Evolutionary conservation across 1,140 invertebrate genomes (phyloP), one percentile per base, ranked within the genome.

Genomic region (Agrypnia vestita): DNA sequence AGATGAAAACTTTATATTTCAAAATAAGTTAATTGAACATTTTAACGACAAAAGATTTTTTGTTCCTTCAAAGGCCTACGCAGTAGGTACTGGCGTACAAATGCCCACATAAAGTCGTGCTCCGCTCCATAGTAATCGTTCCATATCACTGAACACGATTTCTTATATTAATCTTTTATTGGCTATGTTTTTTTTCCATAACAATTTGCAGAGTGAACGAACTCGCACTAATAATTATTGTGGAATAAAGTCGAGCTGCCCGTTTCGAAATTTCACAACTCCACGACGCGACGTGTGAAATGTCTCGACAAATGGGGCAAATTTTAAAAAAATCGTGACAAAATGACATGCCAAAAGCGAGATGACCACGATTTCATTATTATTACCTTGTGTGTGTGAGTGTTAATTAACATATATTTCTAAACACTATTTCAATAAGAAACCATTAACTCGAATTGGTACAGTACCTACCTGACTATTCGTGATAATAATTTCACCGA

Each of bases 91-190:
- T 17, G 69, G 25, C 25, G 25, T 35, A 35, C 25, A 6, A 53
- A 55, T 43, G 47, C 21, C 19, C 47, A 73, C 53, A 73, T 73
- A 53, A 73, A 69, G 21, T 73, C 69, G 69, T 73, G 69, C 69
- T 15, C 46, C 9, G 15, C 69, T 73, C 69, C 4, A n/a, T 44
- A 46, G 21, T 35, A 25, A 55, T 25, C 69, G 69, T 73, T 73
- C 69, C 69, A 55, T 73, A 73, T 55, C 47, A 73, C 11, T 55
- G 21, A 17, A 55, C 69, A 73, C 69, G 69, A 73, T 53, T 73
- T 73, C 51, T 73, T 73, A 73, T 73, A 25, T 73, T 53, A 73
- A 43, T n/a, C 69, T 73, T 55, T 73, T 51, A 73, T 73, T 73
- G 69, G 49, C 64, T 47, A n/a, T 9, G 69, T 73, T 73, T 73